phyloP scores from a whole-genome alignment of 2,888 invertebrate genomes.

The Syrphus vitripennis region DNA sequence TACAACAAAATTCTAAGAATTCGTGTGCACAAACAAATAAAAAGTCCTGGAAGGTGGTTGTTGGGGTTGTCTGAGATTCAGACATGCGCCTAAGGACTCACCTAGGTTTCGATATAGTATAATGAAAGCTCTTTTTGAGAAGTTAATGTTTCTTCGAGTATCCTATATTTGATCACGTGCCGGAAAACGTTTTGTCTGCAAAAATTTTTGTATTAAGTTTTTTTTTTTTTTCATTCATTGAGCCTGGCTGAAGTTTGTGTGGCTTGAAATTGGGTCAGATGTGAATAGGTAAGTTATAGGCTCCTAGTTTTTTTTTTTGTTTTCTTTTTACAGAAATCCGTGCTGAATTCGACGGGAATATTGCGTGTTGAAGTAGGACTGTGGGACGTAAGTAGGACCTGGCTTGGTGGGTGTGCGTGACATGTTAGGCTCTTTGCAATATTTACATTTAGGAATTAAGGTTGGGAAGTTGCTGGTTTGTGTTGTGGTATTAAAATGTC shows the following conservation, averaged over 20 bases:
- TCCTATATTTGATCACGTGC: conserved; percentile 54
- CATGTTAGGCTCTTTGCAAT: conserved; percentile 31
- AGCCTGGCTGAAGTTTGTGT: not conserved
- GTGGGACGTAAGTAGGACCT: not conserved
- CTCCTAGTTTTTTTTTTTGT: conserved; percentile 1
- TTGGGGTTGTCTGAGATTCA: conserved; percentile 12
- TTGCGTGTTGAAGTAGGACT: conserved; percentile 46
- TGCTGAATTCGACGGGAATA: conserved; percentile 18
- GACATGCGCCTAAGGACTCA: conserved; percentile 49
- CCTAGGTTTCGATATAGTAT: not conserved
- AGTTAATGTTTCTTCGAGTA: conserved; percentile 31
- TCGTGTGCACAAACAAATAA: not conserved
- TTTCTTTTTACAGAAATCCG: conserved; percentile 44
- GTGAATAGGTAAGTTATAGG: conserved; percentile 50
- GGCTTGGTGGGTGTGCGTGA: conserved; percentile 43
- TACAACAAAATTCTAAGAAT: not conserved
- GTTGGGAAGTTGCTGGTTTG: conserved; percentile 21
- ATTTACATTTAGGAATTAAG: conserved; percentile 23
- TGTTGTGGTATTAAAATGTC: conserved; percentile 14
- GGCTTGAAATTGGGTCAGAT: conserved; percentile 57
- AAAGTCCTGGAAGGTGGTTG: not conserved
- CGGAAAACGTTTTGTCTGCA: conserved; percentile 61
- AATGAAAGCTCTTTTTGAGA: conserved; percentile 35
- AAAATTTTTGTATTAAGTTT: not conserved
- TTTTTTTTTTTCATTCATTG: conserved; percentile 1